Evolutionary conservation across 92 coral and sea anemone species (phyloP), one percentile per base, ranked within the genome.

Genomic region (Paramuricea clavata): DNA sequence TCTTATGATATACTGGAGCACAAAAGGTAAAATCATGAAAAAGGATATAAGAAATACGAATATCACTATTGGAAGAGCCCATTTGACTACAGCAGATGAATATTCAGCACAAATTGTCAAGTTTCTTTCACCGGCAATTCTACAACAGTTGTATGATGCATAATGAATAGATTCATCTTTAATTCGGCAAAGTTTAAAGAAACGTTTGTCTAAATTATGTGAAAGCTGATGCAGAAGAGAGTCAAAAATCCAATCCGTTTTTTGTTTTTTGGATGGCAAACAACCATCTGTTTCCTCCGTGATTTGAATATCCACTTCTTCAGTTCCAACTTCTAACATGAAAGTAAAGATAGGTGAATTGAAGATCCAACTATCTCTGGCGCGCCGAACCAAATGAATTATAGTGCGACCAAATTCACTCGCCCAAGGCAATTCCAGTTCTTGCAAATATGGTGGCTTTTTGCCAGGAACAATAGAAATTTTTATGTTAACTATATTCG

Each of bases 401-500:
- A 62, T 62, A 16, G 70, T 62, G 1, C 70, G 70, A 62, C 70
- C 70, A 26, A 62, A 5, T 62, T 62, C 70, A 62, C 70, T 31
- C n/a, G 70, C 70, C 70, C 70, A 62, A 10, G 70, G 70, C 35
- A 23, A 62, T 15, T 31, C 25, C 34, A 62, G 3, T 31, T 62
- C 21, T 31, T 23, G 35, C 6, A 30, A 62, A 27, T 12, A 0
- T 62, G 16, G 35, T 0, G 30, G 1, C 7, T 62, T 12, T 25
- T 62, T 62, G 2, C 25, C 39, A 11, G 34, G 21, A 26, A 8
- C 34, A 62, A 62, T 5, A 5, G n/a, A 30, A 15, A 31, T 35
- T 62, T 30, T 15, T 62, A 62, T 62, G 25, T 62, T 10, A 0
- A 62, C 70, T 10, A 30, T 31, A 62, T 62, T 26, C 25, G 21